These are phyloP conservation scores for Spodoptera littoralis DNA, from an alignment of 2,888 invertebrate species.

Conservation along the genomic window DNA sequence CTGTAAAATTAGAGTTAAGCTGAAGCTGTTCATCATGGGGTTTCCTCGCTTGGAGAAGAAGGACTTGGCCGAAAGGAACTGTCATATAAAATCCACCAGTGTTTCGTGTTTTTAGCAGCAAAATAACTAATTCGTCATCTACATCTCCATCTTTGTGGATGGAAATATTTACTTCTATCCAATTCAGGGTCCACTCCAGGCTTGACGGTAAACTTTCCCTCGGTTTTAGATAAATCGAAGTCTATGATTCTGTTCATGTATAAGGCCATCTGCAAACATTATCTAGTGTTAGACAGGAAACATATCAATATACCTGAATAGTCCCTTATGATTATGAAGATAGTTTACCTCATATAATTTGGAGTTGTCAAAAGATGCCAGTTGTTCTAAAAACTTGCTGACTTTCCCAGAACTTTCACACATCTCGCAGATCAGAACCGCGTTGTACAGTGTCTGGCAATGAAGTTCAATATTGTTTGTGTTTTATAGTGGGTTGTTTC, in stretches of 20 bases:
- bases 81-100: too few species aligned
- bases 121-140: too few species aligned
- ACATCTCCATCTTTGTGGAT: too few species aligned
- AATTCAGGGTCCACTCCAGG: conserved; percentile 92
- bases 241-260: conserved; percentile 93
- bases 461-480: too few species aligned
- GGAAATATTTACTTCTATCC: conserved; percentile 90
- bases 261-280: conserved; percentile 86
- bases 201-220: conserved; percentile 92
- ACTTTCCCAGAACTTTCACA: conserved; percentile 85
- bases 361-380: conserved; percentile 84
- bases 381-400: conserved; percentile 86
- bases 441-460: conserved; percentile 90
- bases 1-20: too few species aligned
- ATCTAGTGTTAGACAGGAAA: not conserved
- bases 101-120: too few species aligned
- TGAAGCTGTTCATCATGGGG: too few species aligned
- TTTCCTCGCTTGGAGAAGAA: too few species aligned
- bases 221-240: conserved; percentile 89
- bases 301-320: not conserved
- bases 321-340: not conserved
- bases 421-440: conserved; percentile 91
- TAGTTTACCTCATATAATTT: conserved; percentile 83
- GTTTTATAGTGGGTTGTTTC: too few species aligned
- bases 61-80: too few species aligned